These are phyloP conservation scores for Morus bassanus DNA, from an alignment of 2,797 vertebrate species.

Conservation along the genomic window DNA sequence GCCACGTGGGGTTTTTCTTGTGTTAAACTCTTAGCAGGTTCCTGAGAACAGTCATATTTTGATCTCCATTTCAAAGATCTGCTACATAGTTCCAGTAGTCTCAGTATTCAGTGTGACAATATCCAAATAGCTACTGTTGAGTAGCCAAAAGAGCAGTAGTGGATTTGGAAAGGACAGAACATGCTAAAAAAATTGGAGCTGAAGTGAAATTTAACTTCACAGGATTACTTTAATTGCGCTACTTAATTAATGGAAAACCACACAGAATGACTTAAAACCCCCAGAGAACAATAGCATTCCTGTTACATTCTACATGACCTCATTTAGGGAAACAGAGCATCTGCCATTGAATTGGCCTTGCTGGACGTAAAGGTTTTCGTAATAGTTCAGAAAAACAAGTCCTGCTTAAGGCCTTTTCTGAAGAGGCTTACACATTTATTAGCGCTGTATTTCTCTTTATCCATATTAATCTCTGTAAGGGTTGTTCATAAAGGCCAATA, in stretches of 20 bases:
- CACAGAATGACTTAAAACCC: not conserved
- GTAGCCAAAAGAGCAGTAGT: not conserved
- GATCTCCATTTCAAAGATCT: not conserved
- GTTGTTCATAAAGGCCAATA: not conserved
- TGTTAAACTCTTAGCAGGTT: not conserved
- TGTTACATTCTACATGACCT: not conserved
- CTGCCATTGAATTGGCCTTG: not conserved
- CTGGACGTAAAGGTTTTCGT: not conserved
- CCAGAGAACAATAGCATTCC: not conserved
- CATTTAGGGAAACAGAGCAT: not conserved
- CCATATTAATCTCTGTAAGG: not conserved
- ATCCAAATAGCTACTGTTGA: not conserved
- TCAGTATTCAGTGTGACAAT: not conserved
- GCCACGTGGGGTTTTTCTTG: fast-evolving
- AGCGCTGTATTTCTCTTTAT: not conserved
- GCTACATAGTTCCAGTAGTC: not conserved
- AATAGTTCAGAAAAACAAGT: constrained; percentile 13
- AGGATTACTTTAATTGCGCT: constrained; percentile 15
- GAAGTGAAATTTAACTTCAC: not conserved
- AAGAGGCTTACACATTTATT: not conserved
- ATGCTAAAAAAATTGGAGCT: not conserved
- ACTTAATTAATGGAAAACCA: not conserved
- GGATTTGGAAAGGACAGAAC: not conserved
- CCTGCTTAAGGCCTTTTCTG: not conserved
- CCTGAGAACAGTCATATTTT: not conserved